These are phyloP conservation scores for Chydorus sphaericus DNA, from an alignment of 2,888 invertebrate species.

Conservation along the genomic window DNA sequence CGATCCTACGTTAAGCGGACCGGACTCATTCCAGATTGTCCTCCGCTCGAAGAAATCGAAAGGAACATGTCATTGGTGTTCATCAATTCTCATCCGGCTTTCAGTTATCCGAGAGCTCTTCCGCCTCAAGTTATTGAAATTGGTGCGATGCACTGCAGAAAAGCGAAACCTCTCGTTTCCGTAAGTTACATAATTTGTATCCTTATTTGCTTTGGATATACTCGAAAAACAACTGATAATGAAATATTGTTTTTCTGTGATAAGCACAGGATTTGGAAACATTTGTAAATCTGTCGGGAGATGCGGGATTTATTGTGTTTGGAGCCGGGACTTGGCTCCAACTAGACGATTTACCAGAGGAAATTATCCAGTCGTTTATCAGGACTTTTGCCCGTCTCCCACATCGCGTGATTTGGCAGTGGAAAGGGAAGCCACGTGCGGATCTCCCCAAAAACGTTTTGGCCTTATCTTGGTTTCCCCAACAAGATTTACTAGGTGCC, in stretches of 20 bases:
- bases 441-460: conserved; percentile 24
- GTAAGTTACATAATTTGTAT: too few relatives aligned
- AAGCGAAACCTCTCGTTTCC: conserved; percentile 26
- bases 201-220: background rate
- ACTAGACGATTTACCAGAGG: conserved; percentile 23
- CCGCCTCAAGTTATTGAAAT: conserved; percentile 19
- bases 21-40: background rate
- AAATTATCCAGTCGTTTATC: conserved; percentile 19
- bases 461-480: conserved; percentile 25
- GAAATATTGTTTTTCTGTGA: background rate
- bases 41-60: conserved; percentile 22
- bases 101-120: conserved; percentile 15
- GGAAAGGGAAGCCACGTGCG: background rate
- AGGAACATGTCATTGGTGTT: conserved; percentile 30
- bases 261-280: conserved; percentile 19
- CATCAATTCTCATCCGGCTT: conserved; percentile 17
- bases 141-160: conserved; percentile 20
- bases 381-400: conserved; percentile 22
- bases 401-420: conserved; percentile 21
- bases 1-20: background rate
- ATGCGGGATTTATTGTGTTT: conserved; percentile 27
- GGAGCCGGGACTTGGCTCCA: conserved; percentile 28
- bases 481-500: conserved; percentile 27
- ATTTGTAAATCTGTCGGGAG: conserved; percentile 19
- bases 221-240: too few relatives aligned